Evolutionary conservation across 35 echinoderm and acorn worm genomes (phyloP).

Genomic region (Lytechinus pictus): DNA sequence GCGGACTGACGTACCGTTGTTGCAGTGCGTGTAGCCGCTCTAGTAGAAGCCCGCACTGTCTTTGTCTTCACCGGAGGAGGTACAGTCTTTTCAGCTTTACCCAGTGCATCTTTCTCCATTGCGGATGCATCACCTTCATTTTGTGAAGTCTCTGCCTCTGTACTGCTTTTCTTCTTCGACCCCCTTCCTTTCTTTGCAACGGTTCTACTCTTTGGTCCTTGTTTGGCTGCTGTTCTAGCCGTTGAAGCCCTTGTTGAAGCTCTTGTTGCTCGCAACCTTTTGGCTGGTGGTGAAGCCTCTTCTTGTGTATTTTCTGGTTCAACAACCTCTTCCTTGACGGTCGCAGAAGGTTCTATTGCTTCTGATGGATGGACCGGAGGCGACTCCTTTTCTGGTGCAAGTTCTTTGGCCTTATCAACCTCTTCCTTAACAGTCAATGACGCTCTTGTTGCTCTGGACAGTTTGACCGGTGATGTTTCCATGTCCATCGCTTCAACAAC

Average conservation of each 20-base stretch:
- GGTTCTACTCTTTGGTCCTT: neutral
- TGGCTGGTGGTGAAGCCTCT: neutral
- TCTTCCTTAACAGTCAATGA: neutral
- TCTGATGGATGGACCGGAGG: neutral
- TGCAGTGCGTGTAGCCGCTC: constrained; percentile 17
- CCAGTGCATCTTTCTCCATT: constrained; percentile 32
- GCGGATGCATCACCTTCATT: neutral
- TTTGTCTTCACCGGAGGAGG: neutral
- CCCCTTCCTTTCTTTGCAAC: constrained; percentile 47
- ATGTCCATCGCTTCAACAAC: neutral
- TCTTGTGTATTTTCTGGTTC: neutral
- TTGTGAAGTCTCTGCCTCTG: constrained; percentile 22
- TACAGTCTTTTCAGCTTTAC: neutral
- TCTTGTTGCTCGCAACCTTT: neutral
- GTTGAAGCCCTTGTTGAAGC: neutral
- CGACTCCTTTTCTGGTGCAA: neutral
- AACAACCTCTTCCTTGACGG: constrained; percentile 21
- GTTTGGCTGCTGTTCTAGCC: neutral
- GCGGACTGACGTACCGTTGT: neutral
- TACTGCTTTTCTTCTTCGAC: constrained; percentile 27
- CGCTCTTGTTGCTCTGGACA: neutral
- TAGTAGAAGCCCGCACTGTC: neutral
- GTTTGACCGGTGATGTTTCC: constrained; percentile 9
- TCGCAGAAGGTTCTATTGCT: too few relatives aligned
- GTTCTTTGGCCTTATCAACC: too few relatives aligned